Evolutionary conservation across 2,113 vertebrate genomes (phyloP).

Genomic region (Aldabrachelys gigantea): DNA sequence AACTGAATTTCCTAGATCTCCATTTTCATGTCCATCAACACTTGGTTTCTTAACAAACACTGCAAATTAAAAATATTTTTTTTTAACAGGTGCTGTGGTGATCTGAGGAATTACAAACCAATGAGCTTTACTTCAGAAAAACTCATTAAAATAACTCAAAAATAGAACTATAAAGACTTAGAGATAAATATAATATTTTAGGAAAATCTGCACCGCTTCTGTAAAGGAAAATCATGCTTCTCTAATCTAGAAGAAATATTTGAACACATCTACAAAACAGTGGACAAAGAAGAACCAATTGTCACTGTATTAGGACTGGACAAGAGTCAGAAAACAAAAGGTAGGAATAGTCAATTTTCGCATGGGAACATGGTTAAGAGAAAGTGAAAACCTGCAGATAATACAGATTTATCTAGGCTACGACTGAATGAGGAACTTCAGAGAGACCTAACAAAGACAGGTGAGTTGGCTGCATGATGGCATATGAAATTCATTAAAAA

Average conservation of each 20-base stretch:
- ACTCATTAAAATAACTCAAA: background rate
- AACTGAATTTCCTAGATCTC: conserved; percentile 85
- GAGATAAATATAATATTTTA: background rate
- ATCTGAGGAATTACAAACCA: background rate
- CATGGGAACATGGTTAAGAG: background rate
- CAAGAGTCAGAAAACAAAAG: background rate
- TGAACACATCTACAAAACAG: background rate
- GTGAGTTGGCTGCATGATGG: background rate
- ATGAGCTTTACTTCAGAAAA: background rate
- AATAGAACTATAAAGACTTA: background rate
- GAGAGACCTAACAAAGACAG: conserved; percentile 1
- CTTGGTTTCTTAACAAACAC: conserved; percentile 90
- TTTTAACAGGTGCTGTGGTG: conserved; percentile 5
- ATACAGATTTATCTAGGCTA: conserved; percentile 22
- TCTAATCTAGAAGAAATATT: background rate
- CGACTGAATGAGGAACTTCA: background rate
- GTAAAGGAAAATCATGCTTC: background rate
- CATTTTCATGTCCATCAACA: conserved; percentile 87
- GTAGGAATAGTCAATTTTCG: background rate
- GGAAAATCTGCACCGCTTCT: background rate
- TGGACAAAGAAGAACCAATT: background rate
- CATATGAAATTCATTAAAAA: conserved; percentile 25
- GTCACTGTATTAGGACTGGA: background rate
- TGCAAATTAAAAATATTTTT: conserved; percentile 65
- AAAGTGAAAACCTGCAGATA: background rate